These are phyloP conservation scores for Drosophila nebulosa DNA, from an alignment of 1,140 invertebrate species.

Conservation along the genomic window DNA sequence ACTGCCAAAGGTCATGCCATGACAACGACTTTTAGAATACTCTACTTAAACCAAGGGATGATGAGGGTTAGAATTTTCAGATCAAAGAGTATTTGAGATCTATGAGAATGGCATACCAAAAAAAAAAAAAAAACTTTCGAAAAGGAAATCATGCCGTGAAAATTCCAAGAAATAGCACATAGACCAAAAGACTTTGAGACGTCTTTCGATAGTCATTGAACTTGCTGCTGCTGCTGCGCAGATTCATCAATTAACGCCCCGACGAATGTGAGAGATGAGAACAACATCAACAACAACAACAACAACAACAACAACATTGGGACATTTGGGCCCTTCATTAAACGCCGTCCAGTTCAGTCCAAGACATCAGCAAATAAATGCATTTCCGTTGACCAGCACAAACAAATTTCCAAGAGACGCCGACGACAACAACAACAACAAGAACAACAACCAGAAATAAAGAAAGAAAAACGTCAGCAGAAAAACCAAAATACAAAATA, in stretches of 20 bases:
- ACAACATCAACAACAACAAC: background rate
- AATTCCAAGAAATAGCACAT: conserved; percentile 79
- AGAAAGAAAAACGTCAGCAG: conserved; percentile 17
- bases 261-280: conserved; percentile 4
- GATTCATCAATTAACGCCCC: conserved; percentile 76
- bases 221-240: conserved; percentile 41
- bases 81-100: too few relatives aligned
- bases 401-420: conserved; percentile 77
- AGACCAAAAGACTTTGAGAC: background rate
- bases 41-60: too few relatives aligned
- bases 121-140: conserved; percentile 1
- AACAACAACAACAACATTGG: background rate
- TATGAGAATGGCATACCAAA: conserved; percentile 28
- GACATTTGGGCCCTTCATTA: conserved; percentile 50
- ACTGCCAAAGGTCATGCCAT: too few relatives aligned
- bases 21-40: background rate
- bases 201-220: conserved; percentile 60
- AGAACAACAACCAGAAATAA: background rate
- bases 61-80: too few relatives aligned
- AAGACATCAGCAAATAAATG: conserved; percentile 77
- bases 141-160: conserved; percentile 67
- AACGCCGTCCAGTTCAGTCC: conserved; percentile 38
- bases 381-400: conserved; percentile 72
- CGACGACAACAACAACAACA: conserved; percentile 37
- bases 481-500: too few relatives aligned